Percentiles rank a stretch among this genome's conserved stretches.
phyloP scores from a whole-genome alignment of 1,140 invertebrate genomes.

The Camponotus floridanus region DNA sequence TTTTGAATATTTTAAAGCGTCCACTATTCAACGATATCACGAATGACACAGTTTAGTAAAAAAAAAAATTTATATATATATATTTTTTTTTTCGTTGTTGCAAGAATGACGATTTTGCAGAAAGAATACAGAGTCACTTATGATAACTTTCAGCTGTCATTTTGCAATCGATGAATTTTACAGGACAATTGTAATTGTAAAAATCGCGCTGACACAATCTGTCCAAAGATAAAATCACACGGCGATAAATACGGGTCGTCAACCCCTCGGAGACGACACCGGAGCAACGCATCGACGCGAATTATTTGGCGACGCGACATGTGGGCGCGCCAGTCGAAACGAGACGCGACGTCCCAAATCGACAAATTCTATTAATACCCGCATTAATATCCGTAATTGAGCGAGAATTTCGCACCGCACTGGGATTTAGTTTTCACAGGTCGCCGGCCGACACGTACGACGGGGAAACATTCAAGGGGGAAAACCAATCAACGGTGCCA shows the following conservation, averaged over 20 bases:
- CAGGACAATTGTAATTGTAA: not conserved
- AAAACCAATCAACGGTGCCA: slow-evolving; percentile 44
- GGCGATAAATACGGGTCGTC: slow-evolving; percentile 52
- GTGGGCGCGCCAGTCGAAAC: slow-evolving; percentile 22
- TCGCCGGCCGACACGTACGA: not conserved
- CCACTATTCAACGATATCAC: slow-evolving; percentile 30
- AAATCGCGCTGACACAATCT: slow-evolving; percentile 4
- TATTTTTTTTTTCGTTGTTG: slow-evolving; percentile 11
- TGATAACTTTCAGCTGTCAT: slow-evolving; percentile 55
- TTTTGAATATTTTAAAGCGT: slow-evolving; percentile 44
- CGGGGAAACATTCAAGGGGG: not conserved
- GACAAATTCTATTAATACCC: slow-evolving; percentile 65
- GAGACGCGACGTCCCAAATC: slow-evolving; percentile 45
- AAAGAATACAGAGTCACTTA: slow-evolving; percentile 20
- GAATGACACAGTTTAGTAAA: not conserved
- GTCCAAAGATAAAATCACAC: slow-evolving; percentile 35
- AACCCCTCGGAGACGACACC: slow-evolving; percentile 44
- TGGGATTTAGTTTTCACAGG: slow-evolving; percentile 34
- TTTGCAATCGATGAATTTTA: slow-evolving; percentile 38
- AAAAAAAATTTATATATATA: too few species aligned
- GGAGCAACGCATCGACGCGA: slow-evolving; percentile 36
- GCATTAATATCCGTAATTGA: slow-evolving; percentile 67
- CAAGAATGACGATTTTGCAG: not conserved
- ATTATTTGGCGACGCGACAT: slow-evolving; percentile 43
- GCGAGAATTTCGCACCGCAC: slow-evolving; percentile 30